Base-by-base conservation (phyloP, 2,888 invertebrate genomes). In the Drosophila kambysellisi region DNA sequence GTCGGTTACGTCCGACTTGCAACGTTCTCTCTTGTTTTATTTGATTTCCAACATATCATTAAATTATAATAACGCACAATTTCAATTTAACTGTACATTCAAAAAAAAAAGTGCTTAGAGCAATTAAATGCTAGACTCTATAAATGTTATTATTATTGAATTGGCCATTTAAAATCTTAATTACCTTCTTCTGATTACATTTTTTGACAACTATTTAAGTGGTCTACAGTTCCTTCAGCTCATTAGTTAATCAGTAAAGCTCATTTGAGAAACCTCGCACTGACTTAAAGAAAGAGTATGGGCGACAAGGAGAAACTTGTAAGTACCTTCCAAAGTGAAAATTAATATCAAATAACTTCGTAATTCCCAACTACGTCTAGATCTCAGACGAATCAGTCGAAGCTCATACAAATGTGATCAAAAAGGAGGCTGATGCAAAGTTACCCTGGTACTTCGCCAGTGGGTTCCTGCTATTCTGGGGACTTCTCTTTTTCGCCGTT, bases 371-470 rank as follows among this genome's bases (percentile, higher is more conserved):
- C 2, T 48, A 15, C 33, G 48, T 35, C 15, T 15, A 80, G 80
- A 76, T 79, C 9, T 25, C 41, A 0, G 69, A 68, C 4, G 69
- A 72, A 11, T 54, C 53, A n/a, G 17, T 75, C 12, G 75, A 81
- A 39, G 20, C 20, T 15, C 0, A 33, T 8, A 30, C 1, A 15
- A 15, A 12, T 39, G 20, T 4, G n/a, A 4, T 12, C 5, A 57
- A 37, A 32, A 68, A 50, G 11, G 30, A 56, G 12, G 4, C 11
- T 11, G 17, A 12, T 37, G 25, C 43, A 8, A 46, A 81, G 33
- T 12, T 82, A 7, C 81, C 81, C 29, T 92, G 88, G 87, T 89
- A 82, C 48, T 85, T 70, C 54, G 84, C 89, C 9, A 73, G 78
- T 25, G 76, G 81, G 7, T 82, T 78, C 11, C 70, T 88, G 7